Percentiles rank a stretch among this genome's conserved stretches.
Conservation (phyloP, 2,113 vertebrate genomes). For the Datnioides undecimradiatus region DNA sequence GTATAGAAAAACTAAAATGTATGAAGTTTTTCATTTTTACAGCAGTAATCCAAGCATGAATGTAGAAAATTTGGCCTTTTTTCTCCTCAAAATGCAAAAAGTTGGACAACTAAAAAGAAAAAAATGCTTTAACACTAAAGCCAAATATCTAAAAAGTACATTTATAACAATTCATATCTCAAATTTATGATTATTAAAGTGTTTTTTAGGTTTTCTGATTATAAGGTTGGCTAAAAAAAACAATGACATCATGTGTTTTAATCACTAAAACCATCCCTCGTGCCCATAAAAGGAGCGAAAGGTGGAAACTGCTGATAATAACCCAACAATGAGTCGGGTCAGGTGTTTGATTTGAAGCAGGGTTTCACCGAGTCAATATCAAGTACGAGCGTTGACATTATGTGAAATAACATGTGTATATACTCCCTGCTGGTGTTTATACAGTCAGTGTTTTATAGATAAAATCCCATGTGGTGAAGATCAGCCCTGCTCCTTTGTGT, state of each 20-base stretch:
- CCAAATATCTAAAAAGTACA: no score
- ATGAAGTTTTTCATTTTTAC: neutral
- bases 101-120: neutral
- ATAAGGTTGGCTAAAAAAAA: neutral
- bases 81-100: neutral
- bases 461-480: conserved; percentile 35
- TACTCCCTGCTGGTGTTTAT: neutral
- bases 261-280: neutral
- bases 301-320: neutral
- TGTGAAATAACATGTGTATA: conserved; percentile 11
- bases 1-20: neutral
- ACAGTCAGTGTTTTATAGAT: neutral
- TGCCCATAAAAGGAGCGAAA: neutral
- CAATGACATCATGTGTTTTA: conserved; percentile 6
- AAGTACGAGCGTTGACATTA: neutral
- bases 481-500: conserved; percentile 38
- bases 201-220: neutral
- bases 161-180: no score
- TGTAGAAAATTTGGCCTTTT: neutral
- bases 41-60: neutral
- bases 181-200: neutral
- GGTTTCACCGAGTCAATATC: conserved; percentile 4
- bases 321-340: neutral
- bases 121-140: no score
- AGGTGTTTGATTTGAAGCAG: conserved; percentile 2